Base-by-base conservation (phyloP, 2,113 vertebrate genomes). In the Girardinichthys multiradiatus region DNA sequence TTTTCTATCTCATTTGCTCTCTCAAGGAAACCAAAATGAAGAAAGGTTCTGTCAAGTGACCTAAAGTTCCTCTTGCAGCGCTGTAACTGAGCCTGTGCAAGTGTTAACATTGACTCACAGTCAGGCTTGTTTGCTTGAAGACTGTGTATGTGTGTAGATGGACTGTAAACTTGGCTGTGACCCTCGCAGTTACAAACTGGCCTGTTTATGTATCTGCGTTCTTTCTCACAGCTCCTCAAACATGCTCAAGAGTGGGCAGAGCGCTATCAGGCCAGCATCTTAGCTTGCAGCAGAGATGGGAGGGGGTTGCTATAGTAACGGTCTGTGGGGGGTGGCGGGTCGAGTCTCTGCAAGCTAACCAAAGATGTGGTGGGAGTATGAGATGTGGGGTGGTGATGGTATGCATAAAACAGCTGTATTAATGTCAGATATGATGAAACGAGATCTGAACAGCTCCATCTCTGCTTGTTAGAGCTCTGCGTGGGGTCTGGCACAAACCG, bases 281-380 rank as follows among this genome's bases (percentile, higher is more conserved):
- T 45, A 61, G 33, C 60, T 82, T 58, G 37, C 48, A 5, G 26
- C 37, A 30, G 66, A 82, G 64, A 19, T n/a, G 29, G 48, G 31
- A 57, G 64, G 70, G 1, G 60, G 88, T 90, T 86, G 68, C 83
- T 69, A 87, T 91, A 74, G 91, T 75, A 83, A 91, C 76, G 1
- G 19, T 11, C 19, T 14, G n/a, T 19, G 17, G 21, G 12, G 35
- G n/a, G 14, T 9, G 48, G 21, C 14, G 4, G 51, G 39, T 54
- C 63, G 66, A 31, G 8, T 78, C 63, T 31, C 74, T 24, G 17
- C 4, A 72, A 45, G 37, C 35, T 37, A 69, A 83, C 33, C 75
- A 27, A 57, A 64, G 62, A 82, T 8, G 74, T 67, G 72, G 76
- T 68, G 69, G 78, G 77, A 35, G 74, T 64, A 77, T n/a, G n/a